phyloP scores from a whole-genome alignment of 2,797 vertebrate species.

The Phrynocephalus guinanensis region DNA sequence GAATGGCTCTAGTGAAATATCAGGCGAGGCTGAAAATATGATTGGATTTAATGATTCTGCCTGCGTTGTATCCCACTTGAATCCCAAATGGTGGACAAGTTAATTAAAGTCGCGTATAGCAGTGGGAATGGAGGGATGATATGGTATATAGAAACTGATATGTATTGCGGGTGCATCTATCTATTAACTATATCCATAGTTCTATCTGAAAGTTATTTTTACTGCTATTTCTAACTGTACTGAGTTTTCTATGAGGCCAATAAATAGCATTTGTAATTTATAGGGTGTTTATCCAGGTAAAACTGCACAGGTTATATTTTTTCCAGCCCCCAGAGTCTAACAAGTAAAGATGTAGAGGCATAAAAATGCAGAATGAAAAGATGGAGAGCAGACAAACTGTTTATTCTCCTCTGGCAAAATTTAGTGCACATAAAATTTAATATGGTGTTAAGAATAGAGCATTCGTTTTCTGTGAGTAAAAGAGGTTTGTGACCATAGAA shows the following conservation, averaged over 20 bases:
- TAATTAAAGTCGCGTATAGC: slow-evolving; percentile 71
- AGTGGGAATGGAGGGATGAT: slow-evolving; percentile 56
- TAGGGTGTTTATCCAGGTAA: slow-evolving; percentile 74
- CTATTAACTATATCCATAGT: slow-evolving; percentile 56
- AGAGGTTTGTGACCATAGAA: slow-evolving; percentile 20
- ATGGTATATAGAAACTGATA: slow-evolving; percentile 40
- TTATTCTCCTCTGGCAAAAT: slow-evolving; percentile 71
- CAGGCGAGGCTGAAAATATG: slow-evolving; percentile 77
- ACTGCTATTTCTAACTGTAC: slow-evolving; percentile 54
- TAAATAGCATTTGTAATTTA: slow-evolving; percentile 73
- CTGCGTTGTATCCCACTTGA: slow-evolving; percentile 68
- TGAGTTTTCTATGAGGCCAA: slow-evolving; percentile 59
- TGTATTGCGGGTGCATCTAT: slow-evolving; percentile 45
- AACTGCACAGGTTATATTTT: slow-evolving; percentile 70
- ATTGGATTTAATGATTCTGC: slow-evolving; percentile 79
- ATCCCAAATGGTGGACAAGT: slow-evolving; percentile 72
- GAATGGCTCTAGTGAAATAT: slow-evolving; percentile 81
- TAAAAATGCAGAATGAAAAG: slow-evolving; percentile 74
- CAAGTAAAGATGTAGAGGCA: slow-evolving; percentile 59
- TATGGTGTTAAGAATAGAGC: slow-evolving; percentile 50
- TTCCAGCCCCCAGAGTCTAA: slow-evolving; percentile 59
- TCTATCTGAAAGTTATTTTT: slow-evolving; percentile 57
- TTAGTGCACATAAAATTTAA: slow-evolving; percentile 68
- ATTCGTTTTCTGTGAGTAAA: slow-evolving; percentile 43
- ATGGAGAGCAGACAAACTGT: slow-evolving; percentile 64